Evolutionary conservation across 2,113 vertebrate species (phyloP), one percentile per base, ranked within the genome.

Genomic region (Amphiprion percula): DNA sequence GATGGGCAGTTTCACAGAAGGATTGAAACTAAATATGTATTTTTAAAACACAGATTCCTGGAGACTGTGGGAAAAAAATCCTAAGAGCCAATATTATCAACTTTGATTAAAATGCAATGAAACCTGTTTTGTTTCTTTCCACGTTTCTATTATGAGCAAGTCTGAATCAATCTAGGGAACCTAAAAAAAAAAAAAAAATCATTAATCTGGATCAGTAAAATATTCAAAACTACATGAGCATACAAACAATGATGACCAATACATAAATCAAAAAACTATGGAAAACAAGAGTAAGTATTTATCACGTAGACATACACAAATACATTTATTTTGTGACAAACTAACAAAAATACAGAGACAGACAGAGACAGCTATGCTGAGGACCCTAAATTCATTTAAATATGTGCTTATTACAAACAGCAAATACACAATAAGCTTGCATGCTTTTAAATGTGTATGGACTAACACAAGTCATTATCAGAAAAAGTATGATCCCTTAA

Each of bases 301-400:
- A 37, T 37, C 8, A 44, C 12, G 12, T 15, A 44, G 41, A 44
- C 39, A 41, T n/a, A 56, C 21, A 65, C 10, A 58, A 23, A 65
- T n/a, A 62, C 37, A 68, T 83, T 81, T 74, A 83, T 83, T 88
- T 60, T 47, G 14, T 72, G 14, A 66, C 12, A 54, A 1, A 37
- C 30, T 30, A 4, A 44, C 2, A 15, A 44, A 14, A 44, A 15
- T 15, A 44, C 41, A 44, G 14, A 44, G 41, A 8, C 41, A 1
- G 30, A 12, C 14, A 10, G 30, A 21, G 21, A 21, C 21, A 26
- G 1, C 26, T 26, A 2, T 26, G 26, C 24, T 14, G 3, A 44
- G 14, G 14, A 44, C 41, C 10, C 6, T 23, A n/a, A 26, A 58
- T 68, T 49, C 50, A 47, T 53, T 66, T 65, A 79, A 46, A 58